Evolutionary conservation across 30 jellyfish, hydroid and myxozoan species (phyloP).

Genomic region (Hydra vulgaris): DNA sequence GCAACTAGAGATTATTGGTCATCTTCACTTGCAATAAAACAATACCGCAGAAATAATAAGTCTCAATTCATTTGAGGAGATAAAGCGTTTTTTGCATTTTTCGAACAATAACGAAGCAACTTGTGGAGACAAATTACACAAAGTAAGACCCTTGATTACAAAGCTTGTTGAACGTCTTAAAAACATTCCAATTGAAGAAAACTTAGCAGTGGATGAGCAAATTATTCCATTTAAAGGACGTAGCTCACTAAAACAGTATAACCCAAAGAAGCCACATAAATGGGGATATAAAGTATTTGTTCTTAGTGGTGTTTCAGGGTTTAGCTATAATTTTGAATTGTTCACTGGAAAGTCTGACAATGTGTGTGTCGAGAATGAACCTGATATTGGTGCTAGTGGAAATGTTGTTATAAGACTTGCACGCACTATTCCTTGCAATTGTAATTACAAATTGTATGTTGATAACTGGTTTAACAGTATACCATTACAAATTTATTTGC

Average conservation of each 20-base stretch:
- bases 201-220: constrained; percentile 22
- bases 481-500: constrained; percentile 15
- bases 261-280: constrained; percentile 36
- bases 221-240: constrained; percentile 25
- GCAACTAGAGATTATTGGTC: constrained; percentile 34
- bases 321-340: constrained; percentile 20
- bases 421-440: too few relatives aligned
- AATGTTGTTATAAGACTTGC: too few relatives aligned
- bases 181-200: constrained; percentile 32
- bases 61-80: constrained; percentile 25
- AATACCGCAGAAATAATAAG: constrained; percentile 4
- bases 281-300: constrained; percentile 37
- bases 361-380: too few relatives aligned
- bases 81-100: constrained; percentile 23
- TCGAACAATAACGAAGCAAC: not conserved
- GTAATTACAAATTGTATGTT: too few relatives aligned
- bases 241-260: too few relatives aligned
- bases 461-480: constrained; percentile 28
- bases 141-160: constrained; percentile 16
- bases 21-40: not conserved
- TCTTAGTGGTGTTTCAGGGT: constrained; percentile 31
- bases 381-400: too few relatives aligned
- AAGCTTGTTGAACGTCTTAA: constrained; percentile 19
- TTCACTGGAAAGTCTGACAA: too few relatives aligned
- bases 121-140: not conserved